phyloP scores from a whole-genome alignment of 2,888 invertebrate species.

The Cryptus viduatorius region DNA sequence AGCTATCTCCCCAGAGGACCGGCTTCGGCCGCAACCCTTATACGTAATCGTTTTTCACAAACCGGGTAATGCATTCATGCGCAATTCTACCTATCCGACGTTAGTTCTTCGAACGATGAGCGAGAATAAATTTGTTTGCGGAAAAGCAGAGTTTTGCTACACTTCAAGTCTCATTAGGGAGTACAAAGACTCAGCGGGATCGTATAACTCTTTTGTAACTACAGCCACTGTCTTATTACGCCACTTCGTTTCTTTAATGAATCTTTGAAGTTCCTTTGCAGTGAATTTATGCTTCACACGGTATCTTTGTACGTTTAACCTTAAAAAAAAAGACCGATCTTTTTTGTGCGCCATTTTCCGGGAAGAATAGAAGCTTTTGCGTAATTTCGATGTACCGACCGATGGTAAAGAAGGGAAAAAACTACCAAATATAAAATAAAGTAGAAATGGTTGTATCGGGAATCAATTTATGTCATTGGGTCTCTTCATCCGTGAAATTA shows the following conservation, averaged over 20 bases:
- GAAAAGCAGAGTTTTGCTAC: conserved; percentile 34
- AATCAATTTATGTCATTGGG: no score
- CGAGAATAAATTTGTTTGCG: conserved; percentile 35
- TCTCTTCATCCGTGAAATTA: no score
- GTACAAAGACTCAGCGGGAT: conserved; percentile 3
- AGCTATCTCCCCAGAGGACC: conserved; percentile 23
- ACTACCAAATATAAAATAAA: no score
- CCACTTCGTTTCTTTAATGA: not conserved
- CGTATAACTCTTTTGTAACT: conserved; percentile 13
- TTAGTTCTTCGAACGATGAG: not conserved
- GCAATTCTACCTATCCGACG: conserved; percentile 27
- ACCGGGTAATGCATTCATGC: not conserved
- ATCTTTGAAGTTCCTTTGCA: no score
- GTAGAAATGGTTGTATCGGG: no score
- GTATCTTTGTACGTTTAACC: no score
- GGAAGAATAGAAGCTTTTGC: no score
- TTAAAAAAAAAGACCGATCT: no score
- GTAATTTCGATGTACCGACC: no score
- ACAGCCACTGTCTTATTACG: not conserved
- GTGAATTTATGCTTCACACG: no score
- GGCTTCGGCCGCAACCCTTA: conserved; percentile 18
- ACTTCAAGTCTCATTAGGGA: conserved; percentile 35
- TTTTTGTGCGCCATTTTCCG: no score
- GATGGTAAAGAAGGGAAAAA: no score
- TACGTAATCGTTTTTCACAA: conserved; percentile 36